phyloP scores from a whole-genome alignment of 2,888 invertebrate species.

The Proisotoma minuta region DNA sequence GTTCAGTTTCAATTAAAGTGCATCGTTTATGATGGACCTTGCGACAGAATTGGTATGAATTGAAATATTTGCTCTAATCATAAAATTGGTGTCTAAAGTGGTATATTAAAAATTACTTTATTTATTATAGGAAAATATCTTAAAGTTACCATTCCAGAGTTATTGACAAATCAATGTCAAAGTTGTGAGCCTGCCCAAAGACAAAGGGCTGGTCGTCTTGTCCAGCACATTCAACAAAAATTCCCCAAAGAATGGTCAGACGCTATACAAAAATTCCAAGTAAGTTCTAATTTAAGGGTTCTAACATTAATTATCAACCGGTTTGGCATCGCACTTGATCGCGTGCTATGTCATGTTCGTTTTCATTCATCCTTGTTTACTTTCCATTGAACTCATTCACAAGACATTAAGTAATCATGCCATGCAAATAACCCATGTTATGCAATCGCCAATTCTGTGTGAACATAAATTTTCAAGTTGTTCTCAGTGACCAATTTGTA shows the following conservation, averaged over 20 bases:
- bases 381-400: constrained; percentile 1
- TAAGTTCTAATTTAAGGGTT: no score
- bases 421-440: neutral
- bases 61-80: neutral
- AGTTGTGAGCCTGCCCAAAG: constrained; percentile 43
- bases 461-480: neutral
- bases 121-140: constrained; percentile 55
- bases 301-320: no score
- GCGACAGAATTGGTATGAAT: constrained; percentile 12
- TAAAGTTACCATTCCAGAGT: constrained; percentile 51
- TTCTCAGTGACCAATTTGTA: neutral
- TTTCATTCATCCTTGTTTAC: neutral
- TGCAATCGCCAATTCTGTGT: neutral
- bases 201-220: constrained; percentile 45
- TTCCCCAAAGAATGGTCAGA: constrained; percentile 47
- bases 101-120: neutral
- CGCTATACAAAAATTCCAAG: constrained; percentile 46
- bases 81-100: no score
- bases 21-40: constrained; percentile 44
- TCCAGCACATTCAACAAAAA: constrained; percentile 45
- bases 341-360: no score
- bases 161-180: constrained; percentile 44
- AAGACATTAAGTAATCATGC: neutral
- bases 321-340: no score
- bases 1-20: constrained; percentile 46